Base-by-base conservation (phyloP, 2,113 vertebrate genomes). In the Petrocephalus microphthalmus region DNA sequence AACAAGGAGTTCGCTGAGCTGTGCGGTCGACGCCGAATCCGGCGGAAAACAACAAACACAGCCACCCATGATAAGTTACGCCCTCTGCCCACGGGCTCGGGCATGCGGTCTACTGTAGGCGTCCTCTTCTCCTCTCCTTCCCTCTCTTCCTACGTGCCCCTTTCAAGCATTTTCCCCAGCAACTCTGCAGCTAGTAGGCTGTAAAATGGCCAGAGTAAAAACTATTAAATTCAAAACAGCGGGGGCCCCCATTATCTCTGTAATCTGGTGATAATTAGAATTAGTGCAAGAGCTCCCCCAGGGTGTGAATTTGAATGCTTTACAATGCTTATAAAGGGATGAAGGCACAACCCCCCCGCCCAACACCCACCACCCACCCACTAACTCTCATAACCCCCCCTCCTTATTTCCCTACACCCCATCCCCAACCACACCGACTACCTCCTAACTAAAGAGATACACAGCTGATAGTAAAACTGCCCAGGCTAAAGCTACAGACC, bases 191-290 rank as follows among this genome's bases (percentile, higher is more conserved):
- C 87, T 67, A 64, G 88, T 54, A 81, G 85, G 90, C 90, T 78
- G 88, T 89, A 91, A 91, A 91, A 91, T 89, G 78, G 89, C 86
- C 86, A 87, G 52, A 71, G 81, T 85, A 90, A 92, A 92, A 92
- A 89, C 92, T 91, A 92, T 92, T 92, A 87, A 67, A 93, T 92
- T 91, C 89, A 89, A 91, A 95, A 91, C 93, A 96, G 92, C 90
- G 67, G 93, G 93, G 93, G 91, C 94, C 91, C 89, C 92, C 91
- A 94, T 94, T 94, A 96, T 95, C 94, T 95, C 94, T 96, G 93
- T 95, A 95, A 95, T 95, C 95, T 95, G 93, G 93, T 93, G 93
- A 92, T 93, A 95, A 95, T 90, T 94, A 92, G 93, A 94, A 96
- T 94, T 95, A 96, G 93, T 89, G 93, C 94, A 92, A 89, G 78